Conservation (phyloP, 2,113 vertebrate genomes). For the Antennarius striatus region DNA sequence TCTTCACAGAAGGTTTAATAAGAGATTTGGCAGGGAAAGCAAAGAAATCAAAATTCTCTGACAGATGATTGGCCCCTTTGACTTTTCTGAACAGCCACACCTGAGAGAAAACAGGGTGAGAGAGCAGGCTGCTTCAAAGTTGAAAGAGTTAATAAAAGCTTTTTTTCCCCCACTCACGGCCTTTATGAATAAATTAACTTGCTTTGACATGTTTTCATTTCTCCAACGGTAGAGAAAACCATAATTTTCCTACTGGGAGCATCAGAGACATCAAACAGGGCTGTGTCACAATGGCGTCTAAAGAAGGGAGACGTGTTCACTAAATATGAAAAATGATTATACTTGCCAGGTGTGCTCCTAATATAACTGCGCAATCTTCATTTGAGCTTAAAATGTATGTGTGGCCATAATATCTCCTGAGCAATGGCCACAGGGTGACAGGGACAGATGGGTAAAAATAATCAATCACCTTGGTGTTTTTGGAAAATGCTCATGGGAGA, state of each 20-base stretch:
- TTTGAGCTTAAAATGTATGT: conserved; percentile 64
- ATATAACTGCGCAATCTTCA: conserved; percentile 61
- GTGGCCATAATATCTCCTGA: conserved; percentile 58
- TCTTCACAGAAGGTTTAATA: no score
- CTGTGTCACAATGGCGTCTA: conserved; percentile 33
- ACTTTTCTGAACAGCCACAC: no score
- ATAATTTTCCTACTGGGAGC: conserved; percentile 5
- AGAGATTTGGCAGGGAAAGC: no score
- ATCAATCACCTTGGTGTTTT: conserved; percentile 63
- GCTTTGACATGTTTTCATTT: conserved; percentile 28
- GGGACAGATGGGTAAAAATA: conserved; percentile 45
- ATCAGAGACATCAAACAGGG: conserved; percentile 32
- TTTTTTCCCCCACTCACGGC: not conserved
- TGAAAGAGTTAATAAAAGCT: no score
- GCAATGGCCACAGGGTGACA: conserved; percentile 43
- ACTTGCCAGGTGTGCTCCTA: conserved; percentile 43
- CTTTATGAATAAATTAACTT: conserved; percentile 4
- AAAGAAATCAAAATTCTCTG: no score
- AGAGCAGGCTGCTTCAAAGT: no score
- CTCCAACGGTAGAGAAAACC: conserved; percentile 39
- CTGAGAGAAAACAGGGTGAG: no score
- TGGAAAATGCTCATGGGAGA: conserved; percentile 49
- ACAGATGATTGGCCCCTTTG: no score
- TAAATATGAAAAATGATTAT: conserved; percentile 49
- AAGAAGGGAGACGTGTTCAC: conserved; percentile 40